phyloP scores from a whole-genome alignment of 2,797 vertebrate genomes.

The Eupleurogrammus muticus region DNA sequence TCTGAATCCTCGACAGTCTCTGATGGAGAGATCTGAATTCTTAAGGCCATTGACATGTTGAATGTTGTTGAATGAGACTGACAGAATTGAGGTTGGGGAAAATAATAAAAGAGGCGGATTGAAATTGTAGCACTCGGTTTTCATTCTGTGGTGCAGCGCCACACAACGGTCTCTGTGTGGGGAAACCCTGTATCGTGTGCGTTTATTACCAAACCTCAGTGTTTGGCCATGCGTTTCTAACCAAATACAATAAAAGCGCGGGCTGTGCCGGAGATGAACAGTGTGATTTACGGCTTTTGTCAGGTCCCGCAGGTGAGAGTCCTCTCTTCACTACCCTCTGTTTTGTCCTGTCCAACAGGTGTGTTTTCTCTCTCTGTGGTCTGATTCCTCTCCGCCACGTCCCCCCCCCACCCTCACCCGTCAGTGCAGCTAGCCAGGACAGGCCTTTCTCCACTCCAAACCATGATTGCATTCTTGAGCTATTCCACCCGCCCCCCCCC shows the following conservation, averaged over 20 bases:
- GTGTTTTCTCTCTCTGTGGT: conserved; percentile 69
- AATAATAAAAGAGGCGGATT: too few relatives aligned
- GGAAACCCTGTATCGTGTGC: background rate
- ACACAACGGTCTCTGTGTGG: too few relatives aligned
- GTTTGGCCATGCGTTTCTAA: conserved; percentile 16
- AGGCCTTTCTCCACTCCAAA: conserved; percentile 73
- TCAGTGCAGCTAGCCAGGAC: conserved; percentile 74
- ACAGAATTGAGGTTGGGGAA: too few relatives aligned
- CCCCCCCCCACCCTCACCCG: conserved; percentile 28
- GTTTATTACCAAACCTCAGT: background rate
- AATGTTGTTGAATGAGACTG: too few relatives aligned
- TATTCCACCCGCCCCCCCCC: conserved; percentile 70
- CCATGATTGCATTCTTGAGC: conserved; percentile 82
- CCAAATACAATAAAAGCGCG: conserved; percentile 26
- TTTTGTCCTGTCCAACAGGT: conserved; percentile 69
- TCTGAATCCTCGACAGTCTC: too few relatives aligned
- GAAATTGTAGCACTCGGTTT: too few relatives aligned
- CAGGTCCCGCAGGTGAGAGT: conserved; percentile 64
- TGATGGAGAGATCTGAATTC: too few relatives aligned
- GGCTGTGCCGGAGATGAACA: conserved; percentile 11
- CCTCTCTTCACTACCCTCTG: conserved; percentile 38
- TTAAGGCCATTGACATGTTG: too few relatives aligned
- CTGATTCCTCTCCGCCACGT: conserved; percentile 40
- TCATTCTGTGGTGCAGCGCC: too few relatives aligned
- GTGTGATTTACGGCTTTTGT: conserved; percentile 53